Evolutionary conservation across 2,888 invertebrate species (phyloP), one percentile per base, ranked within the genome.

Genomic region (Luffia ferchaultella): DNA sequence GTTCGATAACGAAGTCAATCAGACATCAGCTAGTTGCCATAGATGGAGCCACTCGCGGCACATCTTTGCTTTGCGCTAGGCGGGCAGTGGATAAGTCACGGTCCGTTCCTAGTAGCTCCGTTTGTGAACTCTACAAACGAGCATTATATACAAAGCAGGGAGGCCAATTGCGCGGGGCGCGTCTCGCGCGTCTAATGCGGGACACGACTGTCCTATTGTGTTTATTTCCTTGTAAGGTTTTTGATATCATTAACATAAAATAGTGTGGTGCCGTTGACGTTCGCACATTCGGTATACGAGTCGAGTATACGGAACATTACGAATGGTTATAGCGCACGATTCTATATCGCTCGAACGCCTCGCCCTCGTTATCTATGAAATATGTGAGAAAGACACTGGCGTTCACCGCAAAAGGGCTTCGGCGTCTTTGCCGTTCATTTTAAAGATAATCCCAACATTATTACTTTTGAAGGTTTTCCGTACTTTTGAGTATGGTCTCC

Each of bases 131-230:
- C 73, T 74, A 71, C 72, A 76, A 77, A 77, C 76, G 71, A 76
- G 76, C 73, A 75, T 77, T 79, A 76, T 76, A 76, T 76, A 76
- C 76, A 76, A 76, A 78, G 70, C 69, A 73, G 73, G 70, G 70
- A 70, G 67, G 68, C 70, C 76, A 76, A 76, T 74, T 73, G 73
- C 71, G 71, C 63, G 62, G 69, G 63, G 70, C 63, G 65, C 67
- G 70, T 71, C 73, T 69, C 66, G 66, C 68, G 70, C 73, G 70
- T 76, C 76, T 75, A 76, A 75, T 73, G 73, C 70, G 72, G 68
- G 76, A 76, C 76, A 73, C 72, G 72, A 76, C 75, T 76, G 78
- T 75, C 77, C 76, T 75, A 78, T 77, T 77, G 79, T 77, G 76
- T 76, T 76, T 75, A 76, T 76, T 76, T 76, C 76, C 77, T 76